Evolutionary conservation across 2,888 invertebrate species (phyloP), one percentile per base, ranked within the genome.

Genomic region (Bugulina stolonifera): DNA sequence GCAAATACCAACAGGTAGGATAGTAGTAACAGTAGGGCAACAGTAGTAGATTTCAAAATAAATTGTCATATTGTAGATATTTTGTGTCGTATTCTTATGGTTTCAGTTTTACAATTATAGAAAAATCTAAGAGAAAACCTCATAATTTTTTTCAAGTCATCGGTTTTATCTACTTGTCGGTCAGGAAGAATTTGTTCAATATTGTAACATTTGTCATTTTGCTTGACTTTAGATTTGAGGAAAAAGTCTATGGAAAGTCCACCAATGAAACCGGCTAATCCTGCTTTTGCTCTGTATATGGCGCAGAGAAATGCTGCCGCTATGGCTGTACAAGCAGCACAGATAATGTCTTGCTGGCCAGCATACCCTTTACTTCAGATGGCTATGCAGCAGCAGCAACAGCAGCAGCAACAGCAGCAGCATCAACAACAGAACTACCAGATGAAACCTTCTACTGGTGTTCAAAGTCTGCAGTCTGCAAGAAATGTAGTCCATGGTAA

Each of bases 341-440:
- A 64, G 32, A 64, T 64, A 14, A 64, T 64, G 64, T 55, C 55
- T 14, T 64, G 64, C 32, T 64, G 64, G 64, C 29, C 64, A 64
- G 64, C 32, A 14, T 32, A 64, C 27, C 64, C 64, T 14, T 32
- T 64, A 25, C 64, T 64, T 14, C 64, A 64, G 32, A 14, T 64
- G 27, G 64, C 64, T 14, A 14, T 34, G 22, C 29, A 27, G 18
- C 64, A 64, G 27, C 64, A 64, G 27, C 55, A 55, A 23, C 55
- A 55, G 55, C 55, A 55, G 23, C 55, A 55, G 55, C 55, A 55
- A 25, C 55, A 55, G 55, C 43, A 43, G 18, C 43, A 43, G 43
- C 43, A 43, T 5, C 43, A 43, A 43, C 43, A 43, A 18, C 43
- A 43, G 43, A 43, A 43, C 18, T 43, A 43, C 18, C 43, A 5